phyloP scores from a whole-genome alignment of 2,113 vertebrate genomes.

The Sinocyclocheilus maitianheensis region DNA sequence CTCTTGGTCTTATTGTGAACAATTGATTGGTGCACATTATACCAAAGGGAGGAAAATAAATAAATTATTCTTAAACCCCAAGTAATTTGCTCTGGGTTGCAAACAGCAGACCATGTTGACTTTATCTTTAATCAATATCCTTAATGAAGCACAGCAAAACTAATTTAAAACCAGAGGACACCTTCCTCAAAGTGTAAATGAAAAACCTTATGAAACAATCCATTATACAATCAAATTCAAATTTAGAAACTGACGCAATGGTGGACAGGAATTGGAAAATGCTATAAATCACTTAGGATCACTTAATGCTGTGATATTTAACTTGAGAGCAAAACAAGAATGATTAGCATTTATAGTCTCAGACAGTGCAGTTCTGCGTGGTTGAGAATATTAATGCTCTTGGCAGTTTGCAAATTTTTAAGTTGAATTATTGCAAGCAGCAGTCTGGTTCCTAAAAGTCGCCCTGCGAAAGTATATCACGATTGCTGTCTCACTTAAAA shows the following conservation, averaged over 20 bases:
- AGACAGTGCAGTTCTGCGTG: conserved; percentile 5
- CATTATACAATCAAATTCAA: not conserved
- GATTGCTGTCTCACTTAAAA: not conserved
- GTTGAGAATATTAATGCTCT: conserved; percentile 5
- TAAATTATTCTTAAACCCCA: not conserved
- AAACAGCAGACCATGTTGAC: not conserved
- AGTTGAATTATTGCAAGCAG: not conserved
- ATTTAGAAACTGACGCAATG: not conserved
- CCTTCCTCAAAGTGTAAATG: not conserved
- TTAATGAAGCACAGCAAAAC: not conserved
- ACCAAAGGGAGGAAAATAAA: not conserved
- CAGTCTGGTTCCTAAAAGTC: not conserved
- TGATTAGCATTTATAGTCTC: not conserved
- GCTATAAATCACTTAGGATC: conserved; percentile 13
- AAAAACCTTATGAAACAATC: not conserved
- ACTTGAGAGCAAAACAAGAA: not conserved
- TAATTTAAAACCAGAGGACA: not conserved
- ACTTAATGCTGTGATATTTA: conserved; percentile 9
- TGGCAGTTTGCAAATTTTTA: not conserved
- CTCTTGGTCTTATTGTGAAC: not conserved
- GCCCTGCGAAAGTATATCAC: not conserved
- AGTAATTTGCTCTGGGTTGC: not conserved
- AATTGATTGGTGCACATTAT: not conserved
- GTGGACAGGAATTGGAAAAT: not conserved
- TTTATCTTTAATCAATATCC: not conserved